Conservation (phyloP, 2,113 vertebrate genomes). For the Apus apus region DNA sequence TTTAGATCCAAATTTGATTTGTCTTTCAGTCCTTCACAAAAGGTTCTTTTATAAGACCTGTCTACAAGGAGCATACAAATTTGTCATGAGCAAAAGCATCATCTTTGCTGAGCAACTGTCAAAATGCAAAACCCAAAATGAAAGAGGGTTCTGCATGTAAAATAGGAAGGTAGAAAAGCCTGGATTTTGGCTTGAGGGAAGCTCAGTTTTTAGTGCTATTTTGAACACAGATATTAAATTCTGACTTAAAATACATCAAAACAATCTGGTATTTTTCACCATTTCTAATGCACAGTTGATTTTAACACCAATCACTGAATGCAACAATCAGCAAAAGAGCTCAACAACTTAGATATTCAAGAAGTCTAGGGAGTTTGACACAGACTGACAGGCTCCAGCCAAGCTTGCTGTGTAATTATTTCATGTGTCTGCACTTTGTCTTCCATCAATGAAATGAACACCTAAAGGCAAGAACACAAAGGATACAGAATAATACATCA, state of each 20-base stretch:
- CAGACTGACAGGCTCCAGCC: constrained; percentile 54
- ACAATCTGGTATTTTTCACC: not conserved
- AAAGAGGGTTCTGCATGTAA: constrained; percentile 13
- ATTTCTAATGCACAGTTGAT: not conserved
- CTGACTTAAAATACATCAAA: constrained; percentile 16
- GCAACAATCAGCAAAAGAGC: constrained; percentile 38
- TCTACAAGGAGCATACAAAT: not conserved
- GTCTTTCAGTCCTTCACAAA: not conserved
- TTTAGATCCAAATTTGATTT: not conserved
- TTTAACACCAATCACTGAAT: not conserved
- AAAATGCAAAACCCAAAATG: constrained; percentile 23
- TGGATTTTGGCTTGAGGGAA: constrained; percentile 3
- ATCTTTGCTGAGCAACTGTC: constrained; percentile 38
- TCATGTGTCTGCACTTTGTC: constrained; percentile 41
- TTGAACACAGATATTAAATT: not conserved
- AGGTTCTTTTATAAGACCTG: not conserved
- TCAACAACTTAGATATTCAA: not conserved
- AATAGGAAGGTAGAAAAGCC: not conserved
- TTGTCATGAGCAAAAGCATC: constrained; percentile 21
- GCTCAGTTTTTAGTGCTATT: not conserved
- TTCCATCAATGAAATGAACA: constrained; percentile 62
- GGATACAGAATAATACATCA: constrained; percentile 43
- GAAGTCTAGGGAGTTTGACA: not conserved
- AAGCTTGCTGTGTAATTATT: constrained; percentile 1
- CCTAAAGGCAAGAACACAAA: constrained; percentile 62